A percentile compares a stretch with the other conserved stretches of the same genome.
Evolutionary conservation across 2,797 vertebrate genomes (phyloP).

Genomic region (Ptychadena robeensis): DNA sequence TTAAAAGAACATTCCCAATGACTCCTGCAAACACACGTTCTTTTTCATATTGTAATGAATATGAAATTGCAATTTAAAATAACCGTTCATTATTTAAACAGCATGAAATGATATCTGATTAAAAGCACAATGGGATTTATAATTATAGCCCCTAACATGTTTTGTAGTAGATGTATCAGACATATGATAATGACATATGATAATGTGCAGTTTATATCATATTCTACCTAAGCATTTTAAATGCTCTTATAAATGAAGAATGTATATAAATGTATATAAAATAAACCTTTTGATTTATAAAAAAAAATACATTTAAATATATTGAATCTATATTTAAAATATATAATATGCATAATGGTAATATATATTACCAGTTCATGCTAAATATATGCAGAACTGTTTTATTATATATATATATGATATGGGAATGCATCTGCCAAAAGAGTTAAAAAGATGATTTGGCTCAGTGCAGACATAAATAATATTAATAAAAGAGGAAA

Average conservation of each 20-base stretch:
- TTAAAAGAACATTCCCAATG: background rate
- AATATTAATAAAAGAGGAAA: constrained; percentile 76
- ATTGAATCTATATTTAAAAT: too few relatives aligned
- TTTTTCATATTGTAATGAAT: constrained; percentile 1
- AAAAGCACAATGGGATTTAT: background rate
- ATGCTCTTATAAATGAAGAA: background rate
- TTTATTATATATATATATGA: background rate
- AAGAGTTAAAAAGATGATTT: constrained; percentile 73
- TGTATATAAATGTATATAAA: background rate
- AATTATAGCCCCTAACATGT: background rate
- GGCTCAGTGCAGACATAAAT: constrained; percentile 73
- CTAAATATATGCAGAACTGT: too few relatives aligned
- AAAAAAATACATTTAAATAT: too few relatives aligned
- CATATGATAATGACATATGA: background rate
- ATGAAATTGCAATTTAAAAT: background rate
- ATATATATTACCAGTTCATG: too few relatives aligned
- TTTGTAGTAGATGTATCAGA: background rate
- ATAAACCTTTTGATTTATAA: too few relatives aligned
- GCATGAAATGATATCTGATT: constrained; percentile 1
- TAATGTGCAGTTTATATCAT: background rate
- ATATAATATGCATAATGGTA: too few relatives aligned
- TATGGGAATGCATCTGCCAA: constrained; percentile 71
- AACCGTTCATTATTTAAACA: background rate
- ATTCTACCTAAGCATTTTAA: background rate
- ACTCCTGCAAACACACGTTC: background rate